Percentiles rank a stretch among this genome's conserved stretches.
phyloP scores from a whole-genome alignment of 2,113 vertebrate species.

The Sinocyclocheilus anophthalmus region DNA sequence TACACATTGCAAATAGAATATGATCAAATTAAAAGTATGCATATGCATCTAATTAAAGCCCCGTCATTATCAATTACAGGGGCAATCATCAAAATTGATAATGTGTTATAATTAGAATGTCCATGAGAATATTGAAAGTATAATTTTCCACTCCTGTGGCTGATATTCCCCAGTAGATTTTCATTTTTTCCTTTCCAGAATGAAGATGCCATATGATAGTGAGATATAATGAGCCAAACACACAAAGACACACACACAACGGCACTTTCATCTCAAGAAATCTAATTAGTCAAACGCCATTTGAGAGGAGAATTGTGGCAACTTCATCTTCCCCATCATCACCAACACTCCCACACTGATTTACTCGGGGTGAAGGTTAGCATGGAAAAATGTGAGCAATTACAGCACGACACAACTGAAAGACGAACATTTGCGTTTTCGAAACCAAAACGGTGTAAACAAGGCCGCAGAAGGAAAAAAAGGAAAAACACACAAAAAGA shows the following conservation, averaged over 20 bases:
- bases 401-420: background rate
- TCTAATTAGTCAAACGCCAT: slow-evolving; percentile 44
- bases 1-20: background rate
- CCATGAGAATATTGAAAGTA: background rate
- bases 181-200: background rate
- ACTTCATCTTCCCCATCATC: slow-evolving; percentile 13
- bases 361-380: background rate
- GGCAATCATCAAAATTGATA: background rate
- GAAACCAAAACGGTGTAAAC: background rate
- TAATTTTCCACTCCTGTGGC: background rate
- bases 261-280: slow-evolving; percentile 34
- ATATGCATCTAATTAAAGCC: slow-evolving; percentile 11
- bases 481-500: background rate
- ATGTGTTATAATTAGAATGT: background rate
- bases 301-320: slow-evolving; percentile 17
- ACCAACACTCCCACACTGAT: slow-evolving; percentile 2
- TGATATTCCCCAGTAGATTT: slow-evolving; percentile 31
- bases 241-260: slow-evolving; percentile 23
- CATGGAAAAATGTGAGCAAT: background rate
- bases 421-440: slow-evolving; percentile 11
- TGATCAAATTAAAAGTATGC: background rate
- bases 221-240: slow-evolving; percentile 42
- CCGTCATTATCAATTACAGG: background rate
- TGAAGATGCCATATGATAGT: slow-evolving; percentile 21
- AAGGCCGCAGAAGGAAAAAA: slow-evolving; percentile 1